Base-by-base conservation (phyloP, 2,797 vertebrate genomes). In the Pantherophis alleghaniensis region DNA sequence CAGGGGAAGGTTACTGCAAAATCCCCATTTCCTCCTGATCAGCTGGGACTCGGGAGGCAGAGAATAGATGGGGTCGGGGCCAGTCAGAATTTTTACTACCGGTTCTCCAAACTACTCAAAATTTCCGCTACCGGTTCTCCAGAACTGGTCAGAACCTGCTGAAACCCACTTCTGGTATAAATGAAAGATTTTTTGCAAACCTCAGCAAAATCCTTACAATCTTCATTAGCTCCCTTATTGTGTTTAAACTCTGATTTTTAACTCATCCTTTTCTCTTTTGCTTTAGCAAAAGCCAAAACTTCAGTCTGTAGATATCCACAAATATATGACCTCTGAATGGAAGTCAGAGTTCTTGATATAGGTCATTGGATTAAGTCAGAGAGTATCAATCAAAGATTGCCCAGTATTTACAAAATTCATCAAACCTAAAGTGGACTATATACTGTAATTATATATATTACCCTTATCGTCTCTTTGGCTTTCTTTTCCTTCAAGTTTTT, bases 381-480 rank as follows among this genome's bases (percentile, higher is more conserved):
- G 16, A 18, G 74, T 55, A 74, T 60, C 24, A 1, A 90, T 83
- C 74, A 88, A 55, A n/a, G 55, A 87, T 53, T 86, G 59, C 6
- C 24, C 3, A n/a, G 3, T 24, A 47, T 47, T 90, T 51, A 14
- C 14, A 0, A 0, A 87, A 26, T 28, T 61, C 93, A 74, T 42
- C 5, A 1, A 4, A 60, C 0, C 51, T 32, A 42, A 47, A 90
- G 7, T 0, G 0, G 11, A 90, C 51, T 20, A 32, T 55, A 51
- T 47, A 20, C 16, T 59, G 22, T 86, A 18, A n/a, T 59, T 87
- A 47, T 26, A 14, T 11, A 57, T 37, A 87, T 9, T 22, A 32
- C 32, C 32, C 32, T 32, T 32, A 63, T 42, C n/a, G 51, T 28
- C 32, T n/a, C 55, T 87, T 57, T 26, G 13, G 13, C 20, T 60